Evolutionary conservation across 2,888 invertebrate species (phyloP).

Genomic region (Ametastegia equiseti): DNA sequence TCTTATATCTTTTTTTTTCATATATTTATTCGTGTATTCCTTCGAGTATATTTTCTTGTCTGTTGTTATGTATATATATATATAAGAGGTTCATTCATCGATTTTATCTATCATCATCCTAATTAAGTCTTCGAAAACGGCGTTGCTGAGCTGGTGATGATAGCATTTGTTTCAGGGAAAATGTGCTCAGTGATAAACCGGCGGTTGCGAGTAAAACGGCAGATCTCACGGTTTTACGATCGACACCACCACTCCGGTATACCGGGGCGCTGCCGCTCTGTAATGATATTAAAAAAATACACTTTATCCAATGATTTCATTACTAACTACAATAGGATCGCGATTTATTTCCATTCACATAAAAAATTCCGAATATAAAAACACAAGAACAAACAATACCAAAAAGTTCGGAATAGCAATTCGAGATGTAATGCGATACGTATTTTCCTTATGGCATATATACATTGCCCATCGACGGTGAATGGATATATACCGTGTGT

Average conservation of each 20-base stretch:
- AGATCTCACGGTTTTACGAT: slow-evolving; percentile 63
- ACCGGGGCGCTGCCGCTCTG: slow-evolving; percentile 60
- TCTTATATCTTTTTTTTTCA: not conserved
- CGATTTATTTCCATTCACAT: too few species aligned
- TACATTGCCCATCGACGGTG: not conserved
- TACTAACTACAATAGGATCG: not conserved
- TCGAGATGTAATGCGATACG: not conserved
- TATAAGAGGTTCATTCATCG: not conserved
- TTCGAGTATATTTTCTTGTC: too few species aligned
- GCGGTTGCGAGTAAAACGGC: slow-evolving; percentile 68
- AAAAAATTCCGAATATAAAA: not conserved
- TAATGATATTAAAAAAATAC: slow-evolving; percentile 36
- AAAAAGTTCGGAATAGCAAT: not conserved
- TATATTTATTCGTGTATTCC: not conserved
- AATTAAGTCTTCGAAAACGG: slow-evolving; percentile 57
- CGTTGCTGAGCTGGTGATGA: slow-evolving; percentile 61
- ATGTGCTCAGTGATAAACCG: slow-evolving; percentile 70
- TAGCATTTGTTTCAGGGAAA: slow-evolving; percentile 70
- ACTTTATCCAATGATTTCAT: not conserved
- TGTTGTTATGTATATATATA: too few species aligned
- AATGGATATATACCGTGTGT: not conserved
- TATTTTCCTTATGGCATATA: not conserved
- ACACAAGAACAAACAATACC: too few species aligned
- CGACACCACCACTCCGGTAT: slow-evolving; percentile 61
- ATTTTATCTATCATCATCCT: slow-evolving; percentile 31